A percentile compares a stretch with the other conserved stretches of the same genome.
Evolutionary conservation across 1,140 invertebrate genomes (phyloP).

Genomic region (Ips typographus): DNA sequence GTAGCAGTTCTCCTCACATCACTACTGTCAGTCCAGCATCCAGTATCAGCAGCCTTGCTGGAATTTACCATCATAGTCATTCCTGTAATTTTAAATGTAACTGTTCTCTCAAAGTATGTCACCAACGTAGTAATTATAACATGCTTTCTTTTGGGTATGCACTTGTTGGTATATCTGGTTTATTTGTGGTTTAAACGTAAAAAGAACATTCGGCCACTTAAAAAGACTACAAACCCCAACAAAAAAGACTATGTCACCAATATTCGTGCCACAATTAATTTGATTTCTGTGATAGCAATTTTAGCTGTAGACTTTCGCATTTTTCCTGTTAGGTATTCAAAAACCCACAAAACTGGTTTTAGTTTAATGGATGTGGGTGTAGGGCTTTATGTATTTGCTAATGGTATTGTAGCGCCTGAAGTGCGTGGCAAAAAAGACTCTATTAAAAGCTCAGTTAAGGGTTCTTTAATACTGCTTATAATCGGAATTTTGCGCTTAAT

Average conservation of each 20-base stretch:
- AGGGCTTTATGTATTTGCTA: conserved; percentile 83
- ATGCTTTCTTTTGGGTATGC: conserved; percentile 26
- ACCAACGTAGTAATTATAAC: conserved; percentile 17
- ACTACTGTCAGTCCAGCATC: conserved; percentile 19
- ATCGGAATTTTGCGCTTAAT: conserved; percentile 72
- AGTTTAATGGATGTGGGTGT: conserved; percentile 95
- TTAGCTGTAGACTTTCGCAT: conserved; percentile 89
- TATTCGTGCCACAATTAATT: conserved; percentile 68
- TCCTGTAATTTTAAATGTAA: conserved; percentile 40
- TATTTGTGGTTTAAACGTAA: conserved; percentile 3
- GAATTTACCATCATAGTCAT: conserved; percentile 41
- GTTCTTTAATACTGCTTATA: conserved; percentile 59
- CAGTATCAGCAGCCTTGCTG: conserved; percentile 23
- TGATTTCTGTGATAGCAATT: conserved; percentile 81
- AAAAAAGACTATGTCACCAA: conserved; percentile 64
- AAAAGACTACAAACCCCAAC: conserved; percentile 41
- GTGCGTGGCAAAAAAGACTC: conserved; percentile 52
- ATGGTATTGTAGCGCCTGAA: conserved; percentile 73
- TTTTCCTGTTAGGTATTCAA: conserved; percentile 82
- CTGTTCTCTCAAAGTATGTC: conserved; percentile 39
- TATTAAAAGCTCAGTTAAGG: conserved; percentile 50
- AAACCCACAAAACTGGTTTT: conserved; percentile 84
- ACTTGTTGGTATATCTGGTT: conserved; percentile 15
- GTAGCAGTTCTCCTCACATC: conserved; percentile 34
- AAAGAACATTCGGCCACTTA: conserved; percentile 13